A percentile compares a stretch with the other conserved stretches of the same genome.
Evolutionary conservation across 2,888 invertebrate species (phyloP).

Genomic region (Phaedon cochleariae): DNA sequence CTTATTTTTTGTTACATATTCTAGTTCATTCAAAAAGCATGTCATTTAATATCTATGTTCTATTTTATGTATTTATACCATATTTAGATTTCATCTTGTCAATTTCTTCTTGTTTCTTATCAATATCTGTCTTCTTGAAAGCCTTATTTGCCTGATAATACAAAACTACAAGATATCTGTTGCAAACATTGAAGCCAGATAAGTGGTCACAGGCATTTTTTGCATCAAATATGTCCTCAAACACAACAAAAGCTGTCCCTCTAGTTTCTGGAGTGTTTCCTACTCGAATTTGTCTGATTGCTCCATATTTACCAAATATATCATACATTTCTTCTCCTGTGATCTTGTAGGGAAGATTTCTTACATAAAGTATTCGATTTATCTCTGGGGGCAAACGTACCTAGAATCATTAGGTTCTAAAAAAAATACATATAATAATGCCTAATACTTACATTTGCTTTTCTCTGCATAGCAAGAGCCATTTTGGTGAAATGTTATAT

Average conservation of each 20-base stretch:
- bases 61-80: slow-evolving; percentile 68
- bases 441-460: slow-evolving; percentile 73
- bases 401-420: slow-evolving; percentile 63
- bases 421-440: background rate
- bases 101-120: slow-evolving; percentile 95
- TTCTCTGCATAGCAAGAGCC: slow-evolving; percentile 79
- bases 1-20: no score
- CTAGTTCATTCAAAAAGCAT: background rate
- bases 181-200: slow-evolving; percentile 99
- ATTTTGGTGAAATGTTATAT: slow-evolving; percentile 56
- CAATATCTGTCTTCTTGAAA: slow-evolving; percentile 93
- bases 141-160: slow-evolving; percentile 98
- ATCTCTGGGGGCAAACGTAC: slow-evolving; percentile 98
- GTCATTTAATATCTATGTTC: background rate
- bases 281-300: slow-evolving; percentile 96
- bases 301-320: slow-evolving; percentile 99
- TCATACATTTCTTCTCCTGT: slow-evolving; percentile 99
- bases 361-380: slow-evolving; percentile 93
- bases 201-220: slow-evolving; percentile 99
- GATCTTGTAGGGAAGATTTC: slow-evolving; percentile 99
- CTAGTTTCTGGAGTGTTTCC: slow-evolving; percentile 98
- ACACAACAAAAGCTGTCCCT: slow-evolving; percentile 99
- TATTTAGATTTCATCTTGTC: slow-evolving; percentile 96
- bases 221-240: slow-evolving; percentile 99
- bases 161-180: slow-evolving; percentile 97